Evolutionary conservation across 35 echinoderm and acorn worm species (phyloP), one percentile per base, ranked within the genome.

Genomic region (Lytechinus pictus): DNA sequence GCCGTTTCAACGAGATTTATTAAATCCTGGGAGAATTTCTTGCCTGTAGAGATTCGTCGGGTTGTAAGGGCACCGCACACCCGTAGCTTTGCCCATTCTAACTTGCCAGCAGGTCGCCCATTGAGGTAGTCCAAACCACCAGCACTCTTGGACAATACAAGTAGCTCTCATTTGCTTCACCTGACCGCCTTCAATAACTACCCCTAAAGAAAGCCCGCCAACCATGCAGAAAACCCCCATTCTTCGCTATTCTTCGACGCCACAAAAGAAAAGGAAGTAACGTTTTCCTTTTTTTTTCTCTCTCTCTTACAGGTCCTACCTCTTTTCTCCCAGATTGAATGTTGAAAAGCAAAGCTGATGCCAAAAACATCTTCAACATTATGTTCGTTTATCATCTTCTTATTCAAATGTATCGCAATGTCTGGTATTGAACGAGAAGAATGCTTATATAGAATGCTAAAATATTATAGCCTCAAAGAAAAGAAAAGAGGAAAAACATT

Each of bases 201-300:
- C 66, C 19, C 66, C 66, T 79, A 79, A 79, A 79, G 66, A 79
- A 79, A 79, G 66, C 66, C 66, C n/a, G 19, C 21, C 66, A 79
- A 6, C 66, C 66, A 79, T 79, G 66, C 66, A 79, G 66, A 79
- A 79, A 79, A 79, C 66, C 12, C 33, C 66, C 66, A 79, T 79
- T 79, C 66, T 79, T 79, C 21, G 8, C 66, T 24, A 79, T 79
- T 79, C 19, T 79, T 79, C 66, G 16, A 24, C 66, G 14, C 66
- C 14, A 79, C 66, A 79, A 79, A 79, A n/a, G 66, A 79, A 79
- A 71, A 79, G 66, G 66, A 79, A 79, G 66, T 79, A 79, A 79
- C 66, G 12, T 79, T 79, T 79, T 79, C 14, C 66, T 6, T 79
- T 79, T 79, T 71, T 79, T 79, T 24, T 16, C 13, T 58, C 56